Percentiles rank a stretch among this genome's conserved stretches.
Conservation (phyloP, 2,888 invertebrate species). For the Pristionchus entomophagus region DNA sequence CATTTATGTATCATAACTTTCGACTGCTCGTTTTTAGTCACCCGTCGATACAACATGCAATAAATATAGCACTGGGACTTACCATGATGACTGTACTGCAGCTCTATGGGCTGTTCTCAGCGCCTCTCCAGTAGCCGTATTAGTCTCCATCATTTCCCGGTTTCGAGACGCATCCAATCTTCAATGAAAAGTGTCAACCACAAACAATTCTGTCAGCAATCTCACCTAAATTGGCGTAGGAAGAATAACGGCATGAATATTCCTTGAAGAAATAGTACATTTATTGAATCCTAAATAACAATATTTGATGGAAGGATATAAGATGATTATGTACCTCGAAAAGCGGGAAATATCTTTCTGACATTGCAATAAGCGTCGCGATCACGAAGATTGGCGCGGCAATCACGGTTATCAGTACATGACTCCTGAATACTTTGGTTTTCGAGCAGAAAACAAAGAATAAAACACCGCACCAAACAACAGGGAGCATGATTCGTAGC, state of each 20-base stretch:
- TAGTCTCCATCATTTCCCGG: not conserved
- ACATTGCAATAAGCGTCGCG: not conserved
- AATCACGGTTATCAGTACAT: not conserved
- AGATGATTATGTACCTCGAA: not conserved
- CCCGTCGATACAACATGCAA: no score
- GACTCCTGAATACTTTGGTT: not conserved
- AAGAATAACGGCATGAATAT: conserved; percentile 21
- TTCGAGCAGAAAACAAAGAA: not conserved
- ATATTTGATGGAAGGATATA: not conserved
- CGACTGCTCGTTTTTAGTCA: no score
- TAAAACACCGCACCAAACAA: not conserved
- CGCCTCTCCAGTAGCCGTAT: not conserved
- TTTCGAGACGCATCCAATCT: not conserved
- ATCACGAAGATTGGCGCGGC: not conserved
- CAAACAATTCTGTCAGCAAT: not conserved
- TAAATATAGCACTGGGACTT: no score
- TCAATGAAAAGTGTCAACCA: not conserved
- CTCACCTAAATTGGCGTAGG: not conserved
- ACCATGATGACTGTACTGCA: not conserved
- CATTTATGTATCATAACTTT: no score
- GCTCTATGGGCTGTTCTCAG: not conserved
- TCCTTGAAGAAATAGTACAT: not conserved
- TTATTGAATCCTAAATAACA: not conserved
- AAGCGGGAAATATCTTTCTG: not conserved
- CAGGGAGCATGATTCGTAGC: not conserved